Percentiles rank a stretch among this genome's conserved stretches.
These are phyloP conservation scores for Phortica variegata DNA, from an alignment of 1,140 invertebrate genomes.

Conservation along the genomic window DNA sequence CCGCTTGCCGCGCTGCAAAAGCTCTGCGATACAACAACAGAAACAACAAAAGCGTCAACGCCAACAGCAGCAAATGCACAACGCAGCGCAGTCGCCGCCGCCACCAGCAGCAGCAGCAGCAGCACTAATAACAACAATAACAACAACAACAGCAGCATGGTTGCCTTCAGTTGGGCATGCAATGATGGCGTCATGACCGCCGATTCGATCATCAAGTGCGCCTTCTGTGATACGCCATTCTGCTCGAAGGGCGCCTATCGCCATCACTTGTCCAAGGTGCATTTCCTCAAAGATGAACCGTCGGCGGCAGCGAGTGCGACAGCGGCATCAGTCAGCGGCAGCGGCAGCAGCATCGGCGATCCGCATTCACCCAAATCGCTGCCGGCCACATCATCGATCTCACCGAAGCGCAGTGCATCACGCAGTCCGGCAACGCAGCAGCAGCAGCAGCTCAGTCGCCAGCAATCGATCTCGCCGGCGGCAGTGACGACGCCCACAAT, in stretches of 20 bases:
- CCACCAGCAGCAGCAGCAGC: slow-evolving; percentile 45
- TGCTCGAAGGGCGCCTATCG: slow-evolving; percentile 95
- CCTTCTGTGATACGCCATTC: slow-evolving; percentile 94
- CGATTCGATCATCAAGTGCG: slow-evolving; percentile 91
- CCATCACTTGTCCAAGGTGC: slow-evolving; percentile 95
- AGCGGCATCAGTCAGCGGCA: slow-evolving; percentile 41
- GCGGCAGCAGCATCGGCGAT: slow-evolving; percentile 33
- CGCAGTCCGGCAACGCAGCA: slow-evolving; percentile 37
- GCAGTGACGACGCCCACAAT: slow-evolving; percentile 56
- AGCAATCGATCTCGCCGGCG: slow-evolving; percentile 9
- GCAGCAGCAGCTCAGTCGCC: slow-evolving; percentile 4
- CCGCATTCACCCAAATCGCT: slow-evolving; percentile 44
- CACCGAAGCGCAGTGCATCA: slow-evolving; percentile 40
- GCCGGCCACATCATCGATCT: slow-evolving; percentile 40
- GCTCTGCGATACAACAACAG: slow-evolving; percentile 86
- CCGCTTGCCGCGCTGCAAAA: slow-evolving; percentile 92
- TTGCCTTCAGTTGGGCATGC: slow-evolving; percentile 91
- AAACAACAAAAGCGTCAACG: slow-evolving; percentile 63
- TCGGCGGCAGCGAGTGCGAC: slow-evolving; percentile 68
- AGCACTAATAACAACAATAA: slow-evolving; percentile 56
- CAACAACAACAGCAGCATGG: slow-evolving; percentile 72
- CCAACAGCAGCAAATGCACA: slow-evolving; percentile 47
- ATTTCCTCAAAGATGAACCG: slow-evolving; percentile 83
- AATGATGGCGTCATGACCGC: slow-evolving; percentile 83
- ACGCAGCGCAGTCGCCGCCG: slow-evolving; percentile 24